A percentile compares a stretch with the other conserved stretches of the same genome.
Evolutionary conservation across 2,888 invertebrate species (phyloP).

Genomic region (Athetis lepigone): DNA sequence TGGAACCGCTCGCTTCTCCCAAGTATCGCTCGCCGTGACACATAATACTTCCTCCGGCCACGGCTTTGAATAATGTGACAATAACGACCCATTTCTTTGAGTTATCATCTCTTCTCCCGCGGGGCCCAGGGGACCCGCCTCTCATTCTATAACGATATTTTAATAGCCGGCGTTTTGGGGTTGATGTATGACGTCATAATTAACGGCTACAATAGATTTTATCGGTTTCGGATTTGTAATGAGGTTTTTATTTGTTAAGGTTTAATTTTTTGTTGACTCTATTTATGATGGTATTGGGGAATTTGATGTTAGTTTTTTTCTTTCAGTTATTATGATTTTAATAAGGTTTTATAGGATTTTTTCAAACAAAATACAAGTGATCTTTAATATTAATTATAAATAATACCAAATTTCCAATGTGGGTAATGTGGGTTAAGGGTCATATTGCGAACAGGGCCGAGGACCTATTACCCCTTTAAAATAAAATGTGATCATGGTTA

Average conservation of each 20-base stretch:
- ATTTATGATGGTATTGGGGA: conserved; percentile 35
- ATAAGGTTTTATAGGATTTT: too few species aligned
- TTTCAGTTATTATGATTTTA: too few species aligned
- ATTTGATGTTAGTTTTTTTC: conserved; percentile 1
- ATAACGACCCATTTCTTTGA: conserved; percentile 79
- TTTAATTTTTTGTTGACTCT: conserved; percentile 35
- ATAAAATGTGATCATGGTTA: too few species aligned
- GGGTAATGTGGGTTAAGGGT: too few species aligned
- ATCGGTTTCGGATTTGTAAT: conserved; percentile 56
- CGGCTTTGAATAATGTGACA: conserved; percentile 77
- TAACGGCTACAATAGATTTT: conserved; percentile 75
- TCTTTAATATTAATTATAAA: too few species aligned
- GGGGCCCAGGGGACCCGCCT: conserved; percentile 59
- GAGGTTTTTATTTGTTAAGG: conserved; percentile 47
- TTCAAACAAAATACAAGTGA: too few species aligned
- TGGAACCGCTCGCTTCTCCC: conserved; percentile 67
- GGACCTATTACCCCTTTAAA: too few species aligned
- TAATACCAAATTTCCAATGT: too few species aligned
- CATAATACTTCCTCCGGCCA: conserved; percentile 84
- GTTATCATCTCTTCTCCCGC: conserved; percentile 73
- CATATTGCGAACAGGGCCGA: too few species aligned
- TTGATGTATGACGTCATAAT: conserved; percentile 89
- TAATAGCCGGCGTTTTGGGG: conserved; percentile 73
- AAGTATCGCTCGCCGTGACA: conserved; percentile 82
- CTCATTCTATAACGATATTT: conserved; percentile 74